Evolutionary conservation across 2,888 invertebrate genomes (phyloP).

Genomic region (Caenorhabditis afra): DNA sequence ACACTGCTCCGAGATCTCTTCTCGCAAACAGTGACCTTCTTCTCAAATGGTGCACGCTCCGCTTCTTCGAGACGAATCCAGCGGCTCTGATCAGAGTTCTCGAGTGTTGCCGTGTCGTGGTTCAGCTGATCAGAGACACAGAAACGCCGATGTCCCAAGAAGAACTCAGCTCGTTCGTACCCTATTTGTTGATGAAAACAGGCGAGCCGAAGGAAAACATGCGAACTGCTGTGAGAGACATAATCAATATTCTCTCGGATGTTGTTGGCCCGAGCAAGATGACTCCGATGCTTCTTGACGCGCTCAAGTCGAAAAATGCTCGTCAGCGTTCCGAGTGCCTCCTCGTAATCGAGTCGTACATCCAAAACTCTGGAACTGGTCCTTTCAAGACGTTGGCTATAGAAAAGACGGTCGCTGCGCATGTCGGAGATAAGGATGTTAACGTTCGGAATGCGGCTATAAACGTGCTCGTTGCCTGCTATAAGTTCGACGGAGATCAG

Average conservation of each 20-base stretch:
- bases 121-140: slow-evolving; percentile 85
- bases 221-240: slow-evolving; percentile 58
- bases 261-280: slow-evolving; percentile 66
- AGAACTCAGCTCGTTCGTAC: slow-evolving; percentile 92
- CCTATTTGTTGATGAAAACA: slow-evolving; percentile 92
- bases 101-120: slow-evolving; percentile 55
- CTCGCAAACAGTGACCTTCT: slow-evolving; percentile 94
- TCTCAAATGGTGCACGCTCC: slow-evolving; percentile 94
- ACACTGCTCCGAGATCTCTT: slow-evolving; percentile 85
- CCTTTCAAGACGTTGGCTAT: slow-evolving; percentile 86
- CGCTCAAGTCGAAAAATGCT: slow-evolving; percentile 95
- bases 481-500: slow-evolving; percentile 90
- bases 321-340: slow-evolving; percentile 96
- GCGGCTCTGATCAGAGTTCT: slow-evolving; percentile 90
- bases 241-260: slow-evolving; percentile 63
- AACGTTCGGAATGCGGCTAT: slow-evolving; percentile 95
- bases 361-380: slow-evolving; percentile 85
- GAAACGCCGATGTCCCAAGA: slow-evolving; percentile 85
- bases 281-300: slow-evolving; percentile 84
- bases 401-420: slow-evolving; percentile 92
- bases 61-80: slow-evolving; percentile 99
- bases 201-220: slow-evolving; percentile 72
- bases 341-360: slow-evolving; percentile 91
- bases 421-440: slow-evolving; percentile 96
- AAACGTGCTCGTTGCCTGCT: slow-evolving; percentile 93